These are phyloP conservation scores for Drosophila anceps DNA, from an alignment of 2,888 invertebrate genomes.

Conservation along the genomic window DNA sequence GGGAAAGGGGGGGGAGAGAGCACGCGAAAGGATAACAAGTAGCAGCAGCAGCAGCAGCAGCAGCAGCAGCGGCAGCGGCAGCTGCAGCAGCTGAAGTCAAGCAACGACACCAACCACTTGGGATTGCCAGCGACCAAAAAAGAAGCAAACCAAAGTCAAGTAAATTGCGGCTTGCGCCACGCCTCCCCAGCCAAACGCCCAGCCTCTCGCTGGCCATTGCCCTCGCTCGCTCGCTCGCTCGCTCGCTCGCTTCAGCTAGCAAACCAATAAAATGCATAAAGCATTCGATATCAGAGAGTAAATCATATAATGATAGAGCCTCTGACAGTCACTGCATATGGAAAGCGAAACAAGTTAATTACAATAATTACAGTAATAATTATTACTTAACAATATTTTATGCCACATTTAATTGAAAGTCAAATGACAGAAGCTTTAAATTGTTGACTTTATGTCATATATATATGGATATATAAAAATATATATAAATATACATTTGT, in stretches of 20 bases:
- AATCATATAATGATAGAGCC: slow-evolving; percentile 30
- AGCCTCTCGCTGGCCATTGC: no score
- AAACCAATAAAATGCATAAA: slow-evolving; percentile 42
- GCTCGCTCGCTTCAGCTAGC: slow-evolving; percentile 23
- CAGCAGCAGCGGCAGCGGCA: not conserved
- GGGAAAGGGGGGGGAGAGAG: slow-evolving; percentile 21
- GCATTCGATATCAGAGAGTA: slow-evolving; percentile 41
- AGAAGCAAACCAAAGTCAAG: slow-evolving; percentile 3
- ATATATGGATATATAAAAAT: not conserved
- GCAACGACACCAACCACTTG: slow-evolving; percentile 59
- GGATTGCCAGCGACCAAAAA: slow-evolving; percentile 35
- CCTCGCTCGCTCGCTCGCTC: not conserved
- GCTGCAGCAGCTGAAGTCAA: slow-evolving; percentile 23
- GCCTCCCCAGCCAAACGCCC: not conserved
- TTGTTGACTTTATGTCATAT: not conserved
- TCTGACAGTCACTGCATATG: not conserved
- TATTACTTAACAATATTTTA: slow-evolving; percentile 6
- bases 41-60: not conserved
- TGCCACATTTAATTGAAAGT: slow-evolving; percentile 4
- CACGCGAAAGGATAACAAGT: slow-evolving; percentile 59
- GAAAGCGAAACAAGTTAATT: not conserved
- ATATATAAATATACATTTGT: not conserved
- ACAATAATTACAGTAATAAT: slow-evolving; percentile 1
- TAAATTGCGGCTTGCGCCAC: slow-evolving; percentile 29
- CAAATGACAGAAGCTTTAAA: not conserved